Conservation (phyloP, 2,113 vertebrate species). For the Okapia johnstoni region DNA sequence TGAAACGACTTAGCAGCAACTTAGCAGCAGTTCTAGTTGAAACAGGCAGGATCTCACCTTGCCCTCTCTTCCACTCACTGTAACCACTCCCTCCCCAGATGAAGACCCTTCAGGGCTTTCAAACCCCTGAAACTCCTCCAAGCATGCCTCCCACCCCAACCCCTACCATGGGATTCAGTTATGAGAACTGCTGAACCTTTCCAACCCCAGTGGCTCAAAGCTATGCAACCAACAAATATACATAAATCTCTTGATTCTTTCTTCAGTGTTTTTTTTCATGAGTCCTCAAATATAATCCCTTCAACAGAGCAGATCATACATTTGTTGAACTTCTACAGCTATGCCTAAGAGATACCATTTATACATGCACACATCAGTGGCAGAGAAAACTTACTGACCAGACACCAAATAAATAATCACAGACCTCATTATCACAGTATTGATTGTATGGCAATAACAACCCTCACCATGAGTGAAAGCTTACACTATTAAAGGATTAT, state of each 20-base stretch:
- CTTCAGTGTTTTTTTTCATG: neutral
- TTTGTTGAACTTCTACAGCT: neutral
- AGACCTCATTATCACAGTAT: neutral
- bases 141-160: neutral
- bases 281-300: neutral
- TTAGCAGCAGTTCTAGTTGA: neutral
- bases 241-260: neutral
- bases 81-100: neutral
- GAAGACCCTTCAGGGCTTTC: neutral
- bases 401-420: neutral
- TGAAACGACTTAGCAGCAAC: too few relatives aligned
- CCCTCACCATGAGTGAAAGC: neutral
- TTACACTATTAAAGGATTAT: neutral
- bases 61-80: neutral
- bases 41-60: neutral
- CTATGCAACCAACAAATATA: neutral
- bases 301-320: neutral
- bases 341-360: neutral
- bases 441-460: neutral
- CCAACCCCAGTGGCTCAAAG: neutral
- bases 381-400: neutral
- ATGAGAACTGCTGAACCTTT: neutral
- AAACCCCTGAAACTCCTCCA: neutral
- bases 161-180: too few relatives aligned
- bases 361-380: neutral